These are phyloP conservation scores for Cynodonichthys magdalenae DNA, from an alignment of 2,797 vertebrate genomes.

Conservation along the genomic window DNA sequence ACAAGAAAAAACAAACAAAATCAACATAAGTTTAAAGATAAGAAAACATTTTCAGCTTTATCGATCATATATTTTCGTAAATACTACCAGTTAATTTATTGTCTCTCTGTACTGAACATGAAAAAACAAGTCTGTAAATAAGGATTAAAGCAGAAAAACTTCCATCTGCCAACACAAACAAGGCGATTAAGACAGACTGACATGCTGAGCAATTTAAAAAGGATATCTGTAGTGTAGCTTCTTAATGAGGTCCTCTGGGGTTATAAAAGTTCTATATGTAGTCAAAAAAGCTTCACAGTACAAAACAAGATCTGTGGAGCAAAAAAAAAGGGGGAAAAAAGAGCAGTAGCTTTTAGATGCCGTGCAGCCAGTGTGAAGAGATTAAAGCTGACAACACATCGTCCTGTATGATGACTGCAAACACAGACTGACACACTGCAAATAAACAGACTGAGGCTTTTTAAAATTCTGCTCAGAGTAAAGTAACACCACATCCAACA, in stretches of 20 bases:
- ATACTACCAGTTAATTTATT: not conserved
- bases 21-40: too few species aligned
- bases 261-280: slow-evolving; percentile 97
- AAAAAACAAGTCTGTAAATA: slow-evolving; percentile 41
- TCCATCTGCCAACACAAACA: slow-evolving; percentile 17
- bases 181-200: slow-evolving; percentile 22
- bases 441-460: slow-evolving; percentile 28
- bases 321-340: slow-evolving; percentile 32
- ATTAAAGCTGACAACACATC: slow-evolving; percentile 33
- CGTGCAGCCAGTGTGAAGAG: slow-evolving; percentile 25
- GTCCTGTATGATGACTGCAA: slow-evolving; percentile 27
- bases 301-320: slow-evolving; percentile 89
- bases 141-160: slow-evolving; percentile 18
- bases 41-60: too few species aligned
- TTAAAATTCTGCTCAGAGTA: slow-evolving; percentile 25
- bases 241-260: slow-evolving; percentile 96
- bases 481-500: not conserved
- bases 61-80: not conserved
- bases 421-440: slow-evolving; percentile 25
- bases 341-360: slow-evolving; percentile 34
- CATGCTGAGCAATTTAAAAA: slow-evolving; percentile 65
- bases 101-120: slow-evolving; percentile 4
- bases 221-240: slow-evolving; percentile 99
- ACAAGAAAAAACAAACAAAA: too few species aligned
- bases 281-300: slow-evolving; percentile 99